A percentile compares a stretch with the other conserved stretches of the same genome.
Conservation (phyloP, 2,888 invertebrate genomes). For the Crocallis elinguaria region DNA sequence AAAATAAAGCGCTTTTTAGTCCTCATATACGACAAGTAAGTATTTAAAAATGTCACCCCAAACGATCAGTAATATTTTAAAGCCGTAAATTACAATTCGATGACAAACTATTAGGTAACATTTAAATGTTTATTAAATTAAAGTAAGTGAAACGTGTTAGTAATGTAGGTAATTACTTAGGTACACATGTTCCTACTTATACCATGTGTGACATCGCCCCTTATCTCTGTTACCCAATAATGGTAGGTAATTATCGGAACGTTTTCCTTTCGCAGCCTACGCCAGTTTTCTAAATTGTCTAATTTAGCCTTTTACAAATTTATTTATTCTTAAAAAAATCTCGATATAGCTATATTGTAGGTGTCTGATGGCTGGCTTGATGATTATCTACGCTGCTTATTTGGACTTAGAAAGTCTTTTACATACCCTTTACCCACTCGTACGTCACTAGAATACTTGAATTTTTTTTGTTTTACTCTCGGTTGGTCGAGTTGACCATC, state of each 20-base stretch:
- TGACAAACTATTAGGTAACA: no score
- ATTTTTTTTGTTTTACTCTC: no score
- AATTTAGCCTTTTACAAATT: slow-evolving; percentile 23
- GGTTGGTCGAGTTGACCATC: no score
- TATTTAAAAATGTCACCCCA: no score
- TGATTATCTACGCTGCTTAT: slow-evolving; percentile 1
- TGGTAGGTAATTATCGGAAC: slow-evolving; percentile 28
- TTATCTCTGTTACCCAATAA: slow-evolving; percentile 27
- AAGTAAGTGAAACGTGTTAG: no score
- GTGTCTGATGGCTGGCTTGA: slow-evolving; percentile 12
- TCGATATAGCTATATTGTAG: slow-evolving; percentile 18
- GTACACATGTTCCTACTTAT: neutral
- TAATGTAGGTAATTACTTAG: no score
- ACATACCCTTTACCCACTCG: neutral
- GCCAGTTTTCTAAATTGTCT: slow-evolving; percentile 21
- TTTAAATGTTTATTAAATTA: no score
- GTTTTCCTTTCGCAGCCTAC: slow-evolving; percentile 34
- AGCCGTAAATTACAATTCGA: no score
- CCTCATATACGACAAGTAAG: no score
- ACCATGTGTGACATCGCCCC: neutral
- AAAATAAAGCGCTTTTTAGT: no score
- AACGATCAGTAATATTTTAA: no score
- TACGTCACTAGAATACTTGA: no score
- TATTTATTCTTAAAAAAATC: slow-evolving; percentile 20
- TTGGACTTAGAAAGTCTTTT: slow-evolving; percentile 11